A percentile compares a stretch with the other conserved stretches of the same genome.
These are phyloP conservation scores for Presbytis comata DNA, from an alignment of 2,797 vertebrate genomes.

Conservation along the genomic window DNA sequence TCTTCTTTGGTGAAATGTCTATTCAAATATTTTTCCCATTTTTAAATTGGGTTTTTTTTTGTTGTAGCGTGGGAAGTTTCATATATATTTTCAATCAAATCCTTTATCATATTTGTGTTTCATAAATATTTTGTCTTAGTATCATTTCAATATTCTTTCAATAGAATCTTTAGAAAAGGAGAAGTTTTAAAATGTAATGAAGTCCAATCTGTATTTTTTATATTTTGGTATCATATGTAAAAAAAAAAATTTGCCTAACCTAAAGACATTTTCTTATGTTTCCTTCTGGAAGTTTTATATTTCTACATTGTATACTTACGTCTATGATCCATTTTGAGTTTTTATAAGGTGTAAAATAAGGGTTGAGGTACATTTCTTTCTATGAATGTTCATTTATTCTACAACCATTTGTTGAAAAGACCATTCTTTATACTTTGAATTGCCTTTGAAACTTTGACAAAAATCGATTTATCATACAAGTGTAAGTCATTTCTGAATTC, in stretches of 20 bases:
- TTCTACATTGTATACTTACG: background rate
- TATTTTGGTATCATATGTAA: background rate
- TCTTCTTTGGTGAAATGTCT: background rate
- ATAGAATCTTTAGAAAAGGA: background rate
- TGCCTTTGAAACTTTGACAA: background rate
- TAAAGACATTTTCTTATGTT: background rate
- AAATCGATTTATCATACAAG: rapidly evolving
- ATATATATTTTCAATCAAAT: background rate
- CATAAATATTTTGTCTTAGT: background rate
- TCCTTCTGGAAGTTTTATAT: background rate
- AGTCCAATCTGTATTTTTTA: background rate
- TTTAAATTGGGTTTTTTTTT: background rate
- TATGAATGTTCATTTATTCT: no score
- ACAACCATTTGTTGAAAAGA: background rate
- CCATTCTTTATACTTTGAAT: background rate
- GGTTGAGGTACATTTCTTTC: background rate
- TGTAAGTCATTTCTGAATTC: background rate
- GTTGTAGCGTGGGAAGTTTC: no score
- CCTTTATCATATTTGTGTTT: background rate
- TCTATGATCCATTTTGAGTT: background rate
- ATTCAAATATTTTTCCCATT: background rate
- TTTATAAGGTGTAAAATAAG: background rate
- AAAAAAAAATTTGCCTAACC: background rate
- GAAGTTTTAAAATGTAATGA: background rate
- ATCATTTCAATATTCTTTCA: background rate